Conservation (phyloP, 2,888 invertebrate genomes). For the Monopis laevigella region DNA sequence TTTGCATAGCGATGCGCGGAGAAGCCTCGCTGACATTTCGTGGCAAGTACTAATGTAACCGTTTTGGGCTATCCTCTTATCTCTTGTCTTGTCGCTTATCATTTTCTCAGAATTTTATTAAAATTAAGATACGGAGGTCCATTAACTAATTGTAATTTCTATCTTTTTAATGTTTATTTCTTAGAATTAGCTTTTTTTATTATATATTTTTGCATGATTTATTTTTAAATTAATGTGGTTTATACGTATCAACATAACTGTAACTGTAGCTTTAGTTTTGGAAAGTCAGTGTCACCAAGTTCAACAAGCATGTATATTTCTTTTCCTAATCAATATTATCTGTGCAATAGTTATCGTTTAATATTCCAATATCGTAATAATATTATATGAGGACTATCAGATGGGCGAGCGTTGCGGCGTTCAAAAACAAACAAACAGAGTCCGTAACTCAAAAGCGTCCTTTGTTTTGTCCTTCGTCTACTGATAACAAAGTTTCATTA, state of each 20-base stretch:
- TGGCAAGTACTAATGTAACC: not conserved
- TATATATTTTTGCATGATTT: no score
- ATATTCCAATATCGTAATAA: not conserved
- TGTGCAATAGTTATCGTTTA: no score
- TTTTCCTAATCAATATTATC: no score
- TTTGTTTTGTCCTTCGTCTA: no score
- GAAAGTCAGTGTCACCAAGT: no score
- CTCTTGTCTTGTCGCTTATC: slow-evolving; percentile 32
- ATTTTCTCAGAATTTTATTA: slow-evolving; percentile 33
- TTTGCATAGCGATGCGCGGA: slow-evolving; percentile 52
- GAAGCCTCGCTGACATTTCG: slow-evolving; percentile 1
- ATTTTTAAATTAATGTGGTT: no score
- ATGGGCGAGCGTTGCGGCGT: slow-evolving; percentile 16
- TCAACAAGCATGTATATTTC: no score
- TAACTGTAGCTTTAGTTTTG: no score
- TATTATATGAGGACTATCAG: slow-evolving; percentile 20
- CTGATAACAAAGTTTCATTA: slow-evolving; percentile 67
- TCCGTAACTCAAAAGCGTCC: slow-evolving; percentile 55
- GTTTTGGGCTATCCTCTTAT: slow-evolving; percentile 28
- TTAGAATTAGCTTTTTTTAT: no score
- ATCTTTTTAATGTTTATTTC: no score
- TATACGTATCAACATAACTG: no score
- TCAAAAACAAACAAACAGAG: slow-evolving; percentile 25
- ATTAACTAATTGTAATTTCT: slow-evolving; percentile 36
- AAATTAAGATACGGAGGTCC: slow-evolving; percentile 29